These are phyloP conservation scores for Neodiprion pinetum DNA, from an alignment of 1,140 invertebrate species.

Conservation along the genomic window DNA sequence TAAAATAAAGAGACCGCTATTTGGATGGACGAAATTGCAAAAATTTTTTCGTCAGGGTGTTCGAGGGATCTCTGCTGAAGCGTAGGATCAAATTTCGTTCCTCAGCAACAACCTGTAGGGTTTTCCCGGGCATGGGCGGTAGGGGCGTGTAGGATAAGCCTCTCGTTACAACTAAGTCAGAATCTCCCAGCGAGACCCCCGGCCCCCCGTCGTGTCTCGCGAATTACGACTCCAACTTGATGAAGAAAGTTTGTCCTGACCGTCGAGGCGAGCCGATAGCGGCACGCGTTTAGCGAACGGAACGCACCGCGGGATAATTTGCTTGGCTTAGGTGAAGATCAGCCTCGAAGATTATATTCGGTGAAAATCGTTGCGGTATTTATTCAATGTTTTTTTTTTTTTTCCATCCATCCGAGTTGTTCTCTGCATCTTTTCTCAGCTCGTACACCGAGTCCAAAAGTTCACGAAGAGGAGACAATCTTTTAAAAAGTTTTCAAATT, in stretches of 20 bases:
- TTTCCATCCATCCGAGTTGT: too few relatives aligned
- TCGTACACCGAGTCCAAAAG: too few relatives aligned
- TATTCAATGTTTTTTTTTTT: too few relatives aligned
- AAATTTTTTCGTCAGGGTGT: neutral
- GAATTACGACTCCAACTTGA: neutral
- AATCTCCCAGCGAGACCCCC: neutral
- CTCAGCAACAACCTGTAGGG: neutral
- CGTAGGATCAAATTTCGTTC: neutral
- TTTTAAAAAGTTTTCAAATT: constrained; percentile 4
- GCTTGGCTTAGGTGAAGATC: too few relatives aligned
- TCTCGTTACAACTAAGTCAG: neutral
- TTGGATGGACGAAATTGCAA: neutral
- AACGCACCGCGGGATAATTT: too few relatives aligned
- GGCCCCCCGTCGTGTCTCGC: neutral
- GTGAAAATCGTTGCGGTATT: too few relatives aligned
- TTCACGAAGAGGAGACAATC: neutral
- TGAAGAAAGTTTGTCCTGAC: neutral
- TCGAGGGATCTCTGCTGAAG: neutral
- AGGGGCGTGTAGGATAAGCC: neutral
- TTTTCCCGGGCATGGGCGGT: neutral
- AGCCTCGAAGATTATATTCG: too few relatives aligned
- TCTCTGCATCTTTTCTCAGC: too few relatives aligned
- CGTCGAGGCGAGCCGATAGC: too few relatives aligned
- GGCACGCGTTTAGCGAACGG: too few relatives aligned
- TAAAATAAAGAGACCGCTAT: neutral